Evolutionary conservation across 2,888 invertebrate species (phyloP), one percentile per base, ranked within the genome.

Genomic region (Hymenopus coronatus): DNA sequence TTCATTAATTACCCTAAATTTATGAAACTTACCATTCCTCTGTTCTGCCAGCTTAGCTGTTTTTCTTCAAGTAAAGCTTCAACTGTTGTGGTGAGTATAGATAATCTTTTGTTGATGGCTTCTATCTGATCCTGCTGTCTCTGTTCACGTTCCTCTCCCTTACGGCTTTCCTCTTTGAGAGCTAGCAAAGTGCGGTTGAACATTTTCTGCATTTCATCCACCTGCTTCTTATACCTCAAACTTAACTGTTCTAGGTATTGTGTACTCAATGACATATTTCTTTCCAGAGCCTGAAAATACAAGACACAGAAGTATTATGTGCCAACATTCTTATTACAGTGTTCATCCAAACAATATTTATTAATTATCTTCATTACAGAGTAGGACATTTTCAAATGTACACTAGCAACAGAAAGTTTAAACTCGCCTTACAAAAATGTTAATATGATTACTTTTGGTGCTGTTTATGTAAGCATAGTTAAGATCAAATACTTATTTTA

Each of bases 211-310:
- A 98, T 96, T 92, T 99, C 99, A 93, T 99, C 99, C 87, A 98
- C 98, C 94, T 99, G 99, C 91, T 97, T 98, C 93, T 98, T 98
- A 94, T 99, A 99, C 27, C 98, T 95, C 89, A 97, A 96, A 93
- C 99, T 99, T 91, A 99, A 94, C 93, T 99, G 99, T 93, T 99
- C 99, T 91, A 99, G 94, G 93, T 99, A 99, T 93, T 99, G 98
- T 90, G 98, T 97, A 91, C 98, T 99, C 83, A 99, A 94, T 25
- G 99, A 98, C 96, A 99, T 98, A 94, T 99, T 99, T 91, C 98
- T 95, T 94, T 99, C 99, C 91, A 99, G 94, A 88, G 97, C 96
- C 96, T 97, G 94, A 90, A 94, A 94, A 90, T 89, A 89, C 85
- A 88, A 84, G 20, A 88, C 3, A 33, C 46, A 70, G 0, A 12